Evolutionary conservation across 2,888 invertebrate species (phyloP).

Genomic region (Cerastis rubricosa): DNA sequence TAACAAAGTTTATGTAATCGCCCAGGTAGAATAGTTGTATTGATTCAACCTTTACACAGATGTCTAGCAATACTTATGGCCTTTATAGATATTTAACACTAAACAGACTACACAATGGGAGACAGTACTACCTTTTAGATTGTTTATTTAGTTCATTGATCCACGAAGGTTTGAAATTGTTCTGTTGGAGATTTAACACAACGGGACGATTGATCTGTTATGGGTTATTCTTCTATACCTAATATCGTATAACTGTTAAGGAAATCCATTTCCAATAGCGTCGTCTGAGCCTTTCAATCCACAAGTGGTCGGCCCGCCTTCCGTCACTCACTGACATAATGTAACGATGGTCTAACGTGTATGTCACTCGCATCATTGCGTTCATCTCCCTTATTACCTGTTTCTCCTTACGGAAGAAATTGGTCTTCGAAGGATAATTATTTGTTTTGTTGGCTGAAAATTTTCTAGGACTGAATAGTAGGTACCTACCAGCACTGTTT

Average conservation of each 20-base stretch:
- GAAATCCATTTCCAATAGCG: conserved; percentile 79
- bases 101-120: background rate
- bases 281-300: conserved; percentile 79
- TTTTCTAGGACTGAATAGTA: background rate
- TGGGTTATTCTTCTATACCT: background rate
- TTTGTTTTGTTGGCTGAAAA: background rate
- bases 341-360: conserved; percentile 63
- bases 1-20: conserved; percentile 43
- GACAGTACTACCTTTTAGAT: background rate
- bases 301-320: conserved; percentile 88
- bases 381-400: conserved; percentile 31
- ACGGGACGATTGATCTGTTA: background rate
- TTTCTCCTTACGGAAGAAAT: background rate
- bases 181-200: background rate
- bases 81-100: background rate
- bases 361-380: conserved; percentile 49
- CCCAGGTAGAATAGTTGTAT: conserved; percentile 24
- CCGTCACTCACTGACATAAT: conserved; percentile 72
- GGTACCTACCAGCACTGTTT: background rate
- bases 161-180: background rate
- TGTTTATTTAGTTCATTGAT: background rate
- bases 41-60: conserved; percentile 35
- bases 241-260: conserved; percentile 40
- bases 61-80: conserved; percentile 7
- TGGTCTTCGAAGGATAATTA: background rate